A percentile compares a stretch with the other conserved stretches of the same genome.
These are phyloP conservation scores for Tipula unca DNA, from an alignment of 2,888 invertebrate species.

Conservation along the genomic window DNA sequence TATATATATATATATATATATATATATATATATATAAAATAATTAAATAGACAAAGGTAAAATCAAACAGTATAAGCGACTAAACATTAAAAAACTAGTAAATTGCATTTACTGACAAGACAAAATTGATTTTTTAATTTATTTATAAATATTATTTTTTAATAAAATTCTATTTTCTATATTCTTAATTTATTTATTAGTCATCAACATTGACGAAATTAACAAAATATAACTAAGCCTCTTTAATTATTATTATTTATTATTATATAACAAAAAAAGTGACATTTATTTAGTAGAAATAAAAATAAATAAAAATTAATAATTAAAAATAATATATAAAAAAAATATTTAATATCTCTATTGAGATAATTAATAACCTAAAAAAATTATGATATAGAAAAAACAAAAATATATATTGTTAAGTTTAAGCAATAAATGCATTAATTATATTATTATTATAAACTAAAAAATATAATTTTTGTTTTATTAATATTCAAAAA, in stretches of 20 bases:
- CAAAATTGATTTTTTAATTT: background rate
- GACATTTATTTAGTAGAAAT: background rate
- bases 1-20: slow-evolving; percentile 29
- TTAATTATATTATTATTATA: slow-evolving; percentile 17
- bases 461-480: slow-evolving; percentile 1
- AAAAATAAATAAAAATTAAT: slow-evolving; percentile 16
- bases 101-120: background rate
- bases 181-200: background rate
- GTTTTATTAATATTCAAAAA: background rate
- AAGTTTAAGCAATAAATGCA: slow-evolving; percentile 17
- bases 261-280: background rate
- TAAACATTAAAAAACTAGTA: slow-evolving; percentile 18
- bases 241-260: background rate
- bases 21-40: slow-evolving; percentile 25
- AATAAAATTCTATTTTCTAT: background rate
- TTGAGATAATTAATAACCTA: slow-evolving; percentile 19
- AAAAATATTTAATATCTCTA: slow-evolving; percentile 14
- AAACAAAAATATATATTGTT: background rate
- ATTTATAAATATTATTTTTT: background rate
- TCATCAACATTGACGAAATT: slow-evolving; percentile 20
- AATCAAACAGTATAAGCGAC: slow-evolving; percentile 26
- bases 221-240: background rate
- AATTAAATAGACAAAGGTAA: slow-evolving; percentile 26
- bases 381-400: background rate
- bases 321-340: background rate